Conservation (phyloP, 1,140 invertebrate species). For the Armadillidium nasatum region DNA sequence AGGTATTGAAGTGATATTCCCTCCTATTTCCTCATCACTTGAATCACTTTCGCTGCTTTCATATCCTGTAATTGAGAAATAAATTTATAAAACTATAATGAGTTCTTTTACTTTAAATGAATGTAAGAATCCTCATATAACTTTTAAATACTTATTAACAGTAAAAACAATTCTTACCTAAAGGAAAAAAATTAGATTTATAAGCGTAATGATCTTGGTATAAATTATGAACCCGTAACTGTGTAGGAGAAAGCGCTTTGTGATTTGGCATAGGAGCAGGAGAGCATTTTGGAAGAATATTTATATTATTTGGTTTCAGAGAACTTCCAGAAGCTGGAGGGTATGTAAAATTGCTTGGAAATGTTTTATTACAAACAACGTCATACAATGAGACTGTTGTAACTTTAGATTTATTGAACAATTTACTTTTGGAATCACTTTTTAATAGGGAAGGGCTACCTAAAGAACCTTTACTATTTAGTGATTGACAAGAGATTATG, state of each 20-base stretch:
- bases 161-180: neutral
- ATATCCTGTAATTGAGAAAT: neutral
- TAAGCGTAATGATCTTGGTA: slow-evolving; percentile 10
- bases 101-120: too few relatives aligned
- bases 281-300: slow-evolving; percentile 10
- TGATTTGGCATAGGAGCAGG: slow-evolving; percentile 1
- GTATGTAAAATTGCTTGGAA: neutral
- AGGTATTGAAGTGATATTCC: neutral
- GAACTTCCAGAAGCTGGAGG: slow-evolving; percentile 1
- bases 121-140: too few relatives aligned
- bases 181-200: slow-evolving; percentile 7
- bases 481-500: neutral
- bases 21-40: neutral
- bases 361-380: slow-evolving; percentile 2
- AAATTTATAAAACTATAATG: too few relatives aligned
- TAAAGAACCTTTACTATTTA: slow-evolving; percentile 3
- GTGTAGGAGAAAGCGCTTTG: slow-evolving; percentile 6
- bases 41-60: slow-evolving; percentile 3
- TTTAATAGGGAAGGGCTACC: neutral
- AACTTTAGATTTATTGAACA: neutral
- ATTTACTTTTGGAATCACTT: neutral
- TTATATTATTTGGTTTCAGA: slow-evolving; percentile 7
- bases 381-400: neutral
- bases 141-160: too few relatives aligned
- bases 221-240: slow-evolving; percentile 9